A percentile compares a stretch with the other conserved stretches of the same genome.
phyloP scores from a whole-genome alignment of 2,888 invertebrate genomes.

The Zygogramma bicolorata region DNA sequence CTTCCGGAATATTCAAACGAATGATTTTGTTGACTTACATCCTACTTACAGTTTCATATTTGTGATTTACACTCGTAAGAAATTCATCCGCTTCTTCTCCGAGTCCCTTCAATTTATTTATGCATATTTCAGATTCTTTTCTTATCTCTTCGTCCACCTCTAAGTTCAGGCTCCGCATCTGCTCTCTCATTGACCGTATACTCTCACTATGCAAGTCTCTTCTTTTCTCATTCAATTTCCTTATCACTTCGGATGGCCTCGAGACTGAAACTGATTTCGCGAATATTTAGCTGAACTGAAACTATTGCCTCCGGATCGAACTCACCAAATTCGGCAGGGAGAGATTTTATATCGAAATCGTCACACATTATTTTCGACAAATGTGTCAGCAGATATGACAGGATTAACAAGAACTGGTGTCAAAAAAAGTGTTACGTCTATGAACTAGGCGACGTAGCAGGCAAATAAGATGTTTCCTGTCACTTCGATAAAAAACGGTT shows the following conservation, averaged over 20 bases:
- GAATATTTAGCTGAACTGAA: background rate
- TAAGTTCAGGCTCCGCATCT: slow-evolving; percentile 46
- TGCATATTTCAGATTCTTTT: slow-evolving; percentile 41
- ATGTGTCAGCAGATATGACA: background rate
- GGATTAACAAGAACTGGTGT: background rate
- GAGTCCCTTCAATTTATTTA: slow-evolving; percentile 32
- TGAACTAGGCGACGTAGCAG: no score
- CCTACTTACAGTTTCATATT: slow-evolving; percentile 5
- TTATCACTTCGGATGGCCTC: slow-evolving; percentile 38
- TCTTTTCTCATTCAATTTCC: slow-evolving; percentile 44
- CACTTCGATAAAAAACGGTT: no score
- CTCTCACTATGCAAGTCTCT: slow-evolving; percentile 45
- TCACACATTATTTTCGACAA: slow-evolving; percentile 32
- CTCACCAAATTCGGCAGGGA: slow-evolving; percentile 49
- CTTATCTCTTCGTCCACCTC: slow-evolving; percentile 51
- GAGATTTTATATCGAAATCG: slow-evolving; percentile 44
- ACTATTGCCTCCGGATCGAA: background rate
- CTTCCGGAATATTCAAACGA: no score
- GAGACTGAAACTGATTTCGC: slow-evolving; percentile 35
- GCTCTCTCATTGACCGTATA: slow-evolving; percentile 41
- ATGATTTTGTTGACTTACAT: slow-evolving; percentile 9
- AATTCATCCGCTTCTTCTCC: slow-evolving; percentile 38
- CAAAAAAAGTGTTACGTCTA: no score
- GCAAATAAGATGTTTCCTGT: no score
- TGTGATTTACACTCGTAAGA: background rate